Evolutionary conservation across 2,797 vertebrate species (phyloP).

Genomic region (Malacoraja senta): DNA sequence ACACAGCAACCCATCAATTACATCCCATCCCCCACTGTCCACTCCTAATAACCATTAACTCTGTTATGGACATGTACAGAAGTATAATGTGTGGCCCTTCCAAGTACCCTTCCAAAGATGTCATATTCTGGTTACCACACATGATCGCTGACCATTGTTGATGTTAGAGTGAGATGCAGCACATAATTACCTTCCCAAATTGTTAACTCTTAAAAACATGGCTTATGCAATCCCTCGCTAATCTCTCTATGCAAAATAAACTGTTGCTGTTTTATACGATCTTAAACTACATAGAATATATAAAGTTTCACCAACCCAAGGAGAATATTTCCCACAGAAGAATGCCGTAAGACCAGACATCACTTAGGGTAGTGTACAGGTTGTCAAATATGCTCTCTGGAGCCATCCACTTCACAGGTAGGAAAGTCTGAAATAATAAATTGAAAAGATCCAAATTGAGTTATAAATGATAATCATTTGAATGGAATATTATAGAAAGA

Average conservation of each 20-base stretch:
- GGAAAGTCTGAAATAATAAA: slow-evolving; percentile 71
- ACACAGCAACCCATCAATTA: no score
- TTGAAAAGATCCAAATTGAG: not conserved
- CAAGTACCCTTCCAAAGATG: no score
- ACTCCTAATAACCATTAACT: no score
- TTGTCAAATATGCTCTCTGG: slow-evolving; percentile 99
- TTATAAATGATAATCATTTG: slow-evolving; percentile 16
- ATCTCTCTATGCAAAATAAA: no score
- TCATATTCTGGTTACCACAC: no score
- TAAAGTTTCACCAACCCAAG: slow-evolving; percentile 67
- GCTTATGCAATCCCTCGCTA: not conserved
- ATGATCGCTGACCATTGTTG: not conserved
- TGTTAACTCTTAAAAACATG: not conserved
- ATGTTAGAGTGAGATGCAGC: not conserved
- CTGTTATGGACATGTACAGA: no score
- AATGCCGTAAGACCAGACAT: slow-evolving; percentile 97
- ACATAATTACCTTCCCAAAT: not conserved
- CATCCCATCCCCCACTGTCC: no score
- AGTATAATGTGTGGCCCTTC: no score
- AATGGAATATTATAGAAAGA: not conserved
- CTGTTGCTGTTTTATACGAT: not conserved
- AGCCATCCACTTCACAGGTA: slow-evolving; percentile 99
- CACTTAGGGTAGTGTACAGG: slow-evolving; percentile 89
- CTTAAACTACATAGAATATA: not conserved
- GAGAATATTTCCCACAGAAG: slow-evolving; percentile 99